A percentile compares a stretch with the other conserved stretches of the same genome.
phyloP scores from a whole-genome alignment of 2,113 vertebrate species.

The Pan paniscus region DNA sequence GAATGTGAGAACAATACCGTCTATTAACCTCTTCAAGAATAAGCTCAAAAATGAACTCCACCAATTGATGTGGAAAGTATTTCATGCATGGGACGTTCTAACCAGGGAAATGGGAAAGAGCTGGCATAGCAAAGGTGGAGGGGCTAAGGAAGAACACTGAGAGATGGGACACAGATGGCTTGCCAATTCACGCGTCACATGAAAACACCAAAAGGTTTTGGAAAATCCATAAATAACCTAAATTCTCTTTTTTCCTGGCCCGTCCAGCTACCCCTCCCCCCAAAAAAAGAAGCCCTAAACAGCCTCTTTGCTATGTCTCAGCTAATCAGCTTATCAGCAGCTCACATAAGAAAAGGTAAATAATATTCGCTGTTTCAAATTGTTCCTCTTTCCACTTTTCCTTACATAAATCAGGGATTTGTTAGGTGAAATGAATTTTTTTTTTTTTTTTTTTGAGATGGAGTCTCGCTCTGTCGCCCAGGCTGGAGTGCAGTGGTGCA shows the following conservation, averaged over 20 bases:
- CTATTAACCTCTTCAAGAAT: constrained; percentile 8
- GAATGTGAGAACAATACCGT: neutral
- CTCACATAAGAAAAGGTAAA: neutral
- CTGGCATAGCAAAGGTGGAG: neutral
- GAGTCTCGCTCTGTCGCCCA: too few relatives aligned
- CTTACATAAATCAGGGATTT: neutral
- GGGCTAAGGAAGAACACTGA: neutral
- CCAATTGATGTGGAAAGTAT: neutral
- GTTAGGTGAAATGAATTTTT: neutral
- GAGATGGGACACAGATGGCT: neutral
- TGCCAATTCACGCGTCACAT: neutral
- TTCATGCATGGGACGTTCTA: neutral
- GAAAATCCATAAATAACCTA: neutral
- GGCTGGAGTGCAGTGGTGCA: too few relatives aligned
- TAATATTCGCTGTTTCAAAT: neutral
- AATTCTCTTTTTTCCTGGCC: neutral
- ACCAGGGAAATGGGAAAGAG: neutral
- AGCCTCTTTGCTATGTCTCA: neutral
- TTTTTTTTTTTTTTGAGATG: too few relatives aligned
- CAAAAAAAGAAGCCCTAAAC: neutral
- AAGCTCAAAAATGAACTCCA: neutral
- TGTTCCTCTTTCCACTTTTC: neutral
- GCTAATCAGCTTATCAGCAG: neutral
- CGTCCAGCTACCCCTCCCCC: too few relatives aligned
- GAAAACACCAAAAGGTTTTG: neutral